Evolutionary conservation across 2,888 invertebrate species (phyloP).

Genomic region (Frankliniella fusca): DNA sequence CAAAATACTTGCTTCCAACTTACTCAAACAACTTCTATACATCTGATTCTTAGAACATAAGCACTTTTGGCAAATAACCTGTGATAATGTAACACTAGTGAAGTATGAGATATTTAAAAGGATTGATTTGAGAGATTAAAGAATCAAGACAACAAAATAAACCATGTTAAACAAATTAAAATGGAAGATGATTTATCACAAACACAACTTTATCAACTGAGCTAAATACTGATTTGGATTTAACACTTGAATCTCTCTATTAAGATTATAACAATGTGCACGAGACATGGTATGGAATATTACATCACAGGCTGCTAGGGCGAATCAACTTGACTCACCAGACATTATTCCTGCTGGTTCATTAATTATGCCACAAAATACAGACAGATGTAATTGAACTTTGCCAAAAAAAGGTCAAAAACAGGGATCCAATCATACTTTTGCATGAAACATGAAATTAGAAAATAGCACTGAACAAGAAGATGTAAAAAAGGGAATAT

Average conservation of each 20-base stretch:
- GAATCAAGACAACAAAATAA: background rate
- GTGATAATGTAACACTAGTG: too few species aligned
- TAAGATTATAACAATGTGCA: background rate
- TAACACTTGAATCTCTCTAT: background rate
- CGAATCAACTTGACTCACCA: background rate
- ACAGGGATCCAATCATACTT: background rate
- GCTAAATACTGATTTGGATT: background rate
- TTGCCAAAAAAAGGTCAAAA: background rate
- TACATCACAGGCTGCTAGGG: background rate
- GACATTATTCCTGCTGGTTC: background rate
- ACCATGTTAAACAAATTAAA: background rate
- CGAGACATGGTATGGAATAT: background rate
- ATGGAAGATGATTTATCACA: conserved; percentile 26
- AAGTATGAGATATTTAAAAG: background rate
- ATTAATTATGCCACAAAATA: background rate
- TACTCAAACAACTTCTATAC: background rate
- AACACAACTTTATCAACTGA: background rate
- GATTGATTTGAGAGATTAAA: background rate
- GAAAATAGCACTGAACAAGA: too few species aligned
- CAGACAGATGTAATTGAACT: background rate
- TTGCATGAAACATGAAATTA: too few species aligned
- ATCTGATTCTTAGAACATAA: background rate
- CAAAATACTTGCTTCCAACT: background rate
- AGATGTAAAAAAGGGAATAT: too few species aligned
- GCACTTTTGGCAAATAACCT: conserved; percentile 1